A percentile compares a stretch with the other conserved stretches of the same genome.
Evolutionary conservation across 2,797 vertebrate species (phyloP).

Genomic region (Echeneis naucrates): DNA sequence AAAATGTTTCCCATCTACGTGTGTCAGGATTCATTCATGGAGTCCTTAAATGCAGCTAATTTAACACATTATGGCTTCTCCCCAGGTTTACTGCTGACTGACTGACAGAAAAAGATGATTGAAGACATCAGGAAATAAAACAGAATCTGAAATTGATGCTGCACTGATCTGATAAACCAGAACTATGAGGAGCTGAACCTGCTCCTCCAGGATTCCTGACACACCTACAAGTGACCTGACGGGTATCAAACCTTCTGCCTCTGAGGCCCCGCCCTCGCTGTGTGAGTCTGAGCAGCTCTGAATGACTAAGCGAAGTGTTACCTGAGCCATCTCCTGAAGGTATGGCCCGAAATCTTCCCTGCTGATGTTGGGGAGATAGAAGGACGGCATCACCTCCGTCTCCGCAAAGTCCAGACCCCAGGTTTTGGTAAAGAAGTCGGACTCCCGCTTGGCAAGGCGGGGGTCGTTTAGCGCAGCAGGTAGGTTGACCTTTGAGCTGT

Average conservation of each 20-base stretch:
- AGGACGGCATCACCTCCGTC: constrained; percentile 92
- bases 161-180: no score
- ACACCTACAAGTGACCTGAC: not conserved
- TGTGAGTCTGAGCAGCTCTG: no score
- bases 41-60: no score
- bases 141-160: no score
- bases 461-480: constrained; percentile 98
- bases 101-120: no score
- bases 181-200: not conserved
- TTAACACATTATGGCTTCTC: no score
- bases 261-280: not conserved
- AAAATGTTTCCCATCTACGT: no score
- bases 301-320: constrained; percentile 62
- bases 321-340: constrained; percentile 92
- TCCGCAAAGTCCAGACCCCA: constrained; percentile 98
- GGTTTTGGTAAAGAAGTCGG: constrained; percentile 99
- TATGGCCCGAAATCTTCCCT: constrained; percentile 93
- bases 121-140: no score
- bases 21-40: no score
- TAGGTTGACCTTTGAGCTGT: constrained; percentile 98
- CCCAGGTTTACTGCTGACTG: no score
- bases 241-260: not conserved
- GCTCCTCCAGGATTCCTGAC: constrained; percentile 10
- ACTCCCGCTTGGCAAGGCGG: constrained; percentile 96
- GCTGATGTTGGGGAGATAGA: constrained; percentile 95